phyloP scores from a whole-genome alignment of 1,140 invertebrate genomes.

The Drosophila ironensis region DNA sequence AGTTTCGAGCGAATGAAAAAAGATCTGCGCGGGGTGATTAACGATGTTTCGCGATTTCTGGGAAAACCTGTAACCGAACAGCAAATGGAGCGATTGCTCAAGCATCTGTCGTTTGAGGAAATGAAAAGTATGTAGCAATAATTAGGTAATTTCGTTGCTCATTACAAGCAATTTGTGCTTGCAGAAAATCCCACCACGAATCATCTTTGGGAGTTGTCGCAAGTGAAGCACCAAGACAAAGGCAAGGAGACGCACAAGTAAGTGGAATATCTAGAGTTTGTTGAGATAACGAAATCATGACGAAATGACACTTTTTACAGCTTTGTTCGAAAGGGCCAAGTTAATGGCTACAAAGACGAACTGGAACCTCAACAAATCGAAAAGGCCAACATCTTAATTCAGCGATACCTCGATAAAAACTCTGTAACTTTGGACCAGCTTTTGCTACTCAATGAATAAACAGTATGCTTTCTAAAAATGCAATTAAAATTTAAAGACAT shows the following conservation, averaged over 20 bases:
- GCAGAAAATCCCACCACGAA: constrained; percentile 61
- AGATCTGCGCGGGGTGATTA: constrained; percentile 50
- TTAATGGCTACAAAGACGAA: constrained; percentile 62
- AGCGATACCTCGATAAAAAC: constrained; percentile 3
- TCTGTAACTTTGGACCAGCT: constrained; percentile 41
- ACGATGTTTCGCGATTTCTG: constrained; percentile 53
- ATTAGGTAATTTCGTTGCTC: background rate
- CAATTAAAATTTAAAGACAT: too few species aligned
- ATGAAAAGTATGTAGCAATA: constrained; percentile 54
- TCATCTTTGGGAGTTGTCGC: constrained; percentile 41
- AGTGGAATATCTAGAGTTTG: background rate
- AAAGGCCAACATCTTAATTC: constrained; percentile 20
- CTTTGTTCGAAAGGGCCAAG: constrained; percentile 51
- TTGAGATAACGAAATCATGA: too few species aligned
- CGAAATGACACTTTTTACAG: constrained; percentile 16
- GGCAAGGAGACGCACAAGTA: constrained; percentile 42
- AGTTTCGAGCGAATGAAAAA: constrained; percentile 88
- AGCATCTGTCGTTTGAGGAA: constrained; percentile 70
- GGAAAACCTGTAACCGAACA: constrained; percentile 40
- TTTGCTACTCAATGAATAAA: constrained; percentile 21
- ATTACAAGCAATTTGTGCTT: background rate
- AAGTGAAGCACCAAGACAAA: background rate
- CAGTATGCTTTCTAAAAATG: too few species aligned
- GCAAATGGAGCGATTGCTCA: constrained; percentile 50
- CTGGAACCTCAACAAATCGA: constrained; percentile 31